Evolutionary conservation across 2,797 vertebrate genomes (phyloP), one percentile per base, ranked within the genome.

Genomic region (Melanotaenia pygmaea): DNA sequence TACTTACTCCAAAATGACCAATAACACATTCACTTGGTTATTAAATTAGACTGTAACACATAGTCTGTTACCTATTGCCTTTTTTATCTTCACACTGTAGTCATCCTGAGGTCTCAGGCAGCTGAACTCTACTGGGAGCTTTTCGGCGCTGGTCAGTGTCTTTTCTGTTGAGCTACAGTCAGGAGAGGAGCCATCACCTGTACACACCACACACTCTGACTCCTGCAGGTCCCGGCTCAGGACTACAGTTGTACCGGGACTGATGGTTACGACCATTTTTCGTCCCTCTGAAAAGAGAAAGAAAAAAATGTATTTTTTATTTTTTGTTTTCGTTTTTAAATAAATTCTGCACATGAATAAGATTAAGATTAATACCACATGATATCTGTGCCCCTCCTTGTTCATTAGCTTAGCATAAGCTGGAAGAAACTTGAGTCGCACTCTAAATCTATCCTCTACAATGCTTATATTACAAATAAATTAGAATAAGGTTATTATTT

Each of bases 101-200:
- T 88, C 3, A 0, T 93, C 80, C 35, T 94, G 80, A 26, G 94
- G 93, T 20, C 80, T 81, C 4, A 43, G 37, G 75, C 94, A 95
- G 79, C 73, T 85, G 76, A 95, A 95, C 59, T 84, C 69, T 83
- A 95, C 67, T 0, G 58, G 24, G 1, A 78, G 70, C 0, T 65
- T 81, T 9, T 78, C 61, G 1, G 51, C 28, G 0, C 59, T 43
- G 3, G n/a, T 77, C 62, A 94, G 65, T 0, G 26, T 72, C 45
- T 74, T 64, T 9, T 47, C 32, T 2, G 73, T 68, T 0, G 76
- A 14, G 51, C 43, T 77, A 28, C 94, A 95, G 30, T 43, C 22
- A 0, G 61, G 59, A 30, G 67, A 30, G 4, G 84, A 28, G 16
- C 61, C 86, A 0, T 73, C 81, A 1, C 2, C 26, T 0, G 73